Base-by-base conservation (phyloP, 2,113 vertebrate genomes). In the Petroica traversi region DNA sequence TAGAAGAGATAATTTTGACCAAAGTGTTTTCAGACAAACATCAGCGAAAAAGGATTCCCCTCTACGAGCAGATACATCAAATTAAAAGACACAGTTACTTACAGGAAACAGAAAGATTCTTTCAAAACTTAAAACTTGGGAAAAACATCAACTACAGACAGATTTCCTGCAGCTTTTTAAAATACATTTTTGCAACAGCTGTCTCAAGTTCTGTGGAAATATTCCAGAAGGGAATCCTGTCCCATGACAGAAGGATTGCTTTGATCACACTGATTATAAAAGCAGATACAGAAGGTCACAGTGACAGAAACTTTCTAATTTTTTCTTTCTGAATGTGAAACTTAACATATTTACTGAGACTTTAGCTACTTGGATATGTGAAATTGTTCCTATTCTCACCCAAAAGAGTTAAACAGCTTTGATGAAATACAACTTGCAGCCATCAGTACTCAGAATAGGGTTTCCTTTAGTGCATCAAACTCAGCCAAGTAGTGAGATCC, bases 221-320 rank as follows among this genome's bases (percentile, higher is more conserved):
- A 86, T 64, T 95, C 92, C 94, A 97, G 95, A 95, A 95, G 89
- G 89, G 95, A 95, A 89, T 93, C 86, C 48, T 93, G 91, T 87
- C 76, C 89, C n/a, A 15, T 62, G 76, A 93, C 94, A 95, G 55
- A 80, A 7, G 36, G 48, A 45, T 40, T 87, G 68, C 92, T 97
- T 97, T 96, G 96, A 97, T 93, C 96, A 84, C 69, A 57, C n/a
- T 93, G 91, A 96, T 96, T 95, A 74, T 71, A 95, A 95, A 96
- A 95, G 76, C 91, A 97, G 92, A 95, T 78, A 89, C 52, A 67
- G 55, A 92, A 91, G 72, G 76, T 91, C 84, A 93, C 64, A 81
- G 57, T 74, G 79, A 89, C 68, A 88, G 86, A 94, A 94, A 93
- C 22, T 40, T 91, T 87, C 64, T 85, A 51, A 48, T 82, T 96